Percentiles rank a stretch among this genome's conserved stretches.
Evolutionary conservation across 1,140 invertebrate species (phyloP).

Genomic region (Aphidius gifuensis): DNA sequence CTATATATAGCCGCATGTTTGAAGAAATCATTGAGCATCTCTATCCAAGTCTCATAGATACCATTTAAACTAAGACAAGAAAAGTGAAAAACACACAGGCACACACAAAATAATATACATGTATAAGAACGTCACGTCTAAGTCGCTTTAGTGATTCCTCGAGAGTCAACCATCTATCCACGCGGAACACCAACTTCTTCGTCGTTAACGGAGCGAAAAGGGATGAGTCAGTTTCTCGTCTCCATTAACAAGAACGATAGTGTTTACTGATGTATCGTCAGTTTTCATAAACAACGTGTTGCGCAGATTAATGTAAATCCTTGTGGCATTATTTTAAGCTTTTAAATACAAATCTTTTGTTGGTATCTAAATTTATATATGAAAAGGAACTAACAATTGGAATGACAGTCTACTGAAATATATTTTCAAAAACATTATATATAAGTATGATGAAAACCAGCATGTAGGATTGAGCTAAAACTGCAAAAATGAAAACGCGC

Average conservation of each 20-base stretch:
- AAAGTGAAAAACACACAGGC: not conserved
- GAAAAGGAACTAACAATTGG: slow-evolving; percentile 4
- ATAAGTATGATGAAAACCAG: not conserved
- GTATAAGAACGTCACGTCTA: slow-evolving; percentile 2
- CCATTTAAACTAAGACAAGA: not conserved
- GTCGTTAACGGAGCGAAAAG: slow-evolving; percentile 21
- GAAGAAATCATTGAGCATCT: not conserved
- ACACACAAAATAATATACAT: too few relatives aligned
- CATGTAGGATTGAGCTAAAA: slow-evolving; percentile 23
- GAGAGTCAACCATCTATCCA: slow-evolving; percentile 17
- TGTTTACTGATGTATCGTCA: not conserved
- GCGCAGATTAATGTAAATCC: too few relatives aligned
- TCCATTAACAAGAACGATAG: slow-evolving; percentile 30
- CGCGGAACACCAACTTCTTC: slow-evolving; percentile 8
- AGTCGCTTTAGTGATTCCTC: slow-evolving; percentile 22
- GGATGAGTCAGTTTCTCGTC: slow-evolving; percentile 25
- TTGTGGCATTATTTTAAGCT: too few relatives aligned
- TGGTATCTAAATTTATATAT: not conserved
- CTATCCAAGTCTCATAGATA: not conserved
- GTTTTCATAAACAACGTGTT: slow-evolving; percentile 14
- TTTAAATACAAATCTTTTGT: too few relatives aligned
- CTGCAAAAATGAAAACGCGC: slow-evolving; percentile 13
- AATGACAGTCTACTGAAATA: too few relatives aligned
- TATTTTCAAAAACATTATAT: too few relatives aligned
- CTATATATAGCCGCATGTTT: not conserved